Evolutionary conservation across 2,113 vertebrate genomes (phyloP).

Genomic region (Galbula dea): DNA sequence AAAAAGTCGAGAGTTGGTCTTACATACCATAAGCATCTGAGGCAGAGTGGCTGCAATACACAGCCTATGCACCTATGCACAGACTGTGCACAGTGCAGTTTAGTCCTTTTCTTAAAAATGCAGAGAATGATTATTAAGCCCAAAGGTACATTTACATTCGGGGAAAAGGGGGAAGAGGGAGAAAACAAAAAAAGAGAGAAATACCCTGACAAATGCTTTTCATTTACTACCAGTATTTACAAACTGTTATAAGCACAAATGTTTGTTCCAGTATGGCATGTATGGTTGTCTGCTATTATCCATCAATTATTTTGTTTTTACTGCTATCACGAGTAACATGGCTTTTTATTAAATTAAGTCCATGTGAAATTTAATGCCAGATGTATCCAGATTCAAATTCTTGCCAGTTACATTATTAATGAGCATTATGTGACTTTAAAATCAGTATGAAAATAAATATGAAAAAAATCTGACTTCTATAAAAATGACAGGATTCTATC

Average conservation of each 20-base stretch:
- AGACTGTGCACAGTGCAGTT: not conserved
- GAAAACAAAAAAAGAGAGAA: not conserved
- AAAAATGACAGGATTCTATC: not conserved
- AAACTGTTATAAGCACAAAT: slow-evolving; percentile 31
- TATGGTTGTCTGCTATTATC: slow-evolving; percentile 15
- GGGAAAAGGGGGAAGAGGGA: not conserved
- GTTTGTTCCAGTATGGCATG: slow-evolving; percentile 19
- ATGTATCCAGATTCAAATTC: not conserved
- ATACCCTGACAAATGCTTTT: slow-evolving; percentile 42
- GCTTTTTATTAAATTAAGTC: slow-evolving; percentile 50
- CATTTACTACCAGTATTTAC: slow-evolving; percentile 50
- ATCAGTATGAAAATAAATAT: not conserved
- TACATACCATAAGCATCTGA: not conserved
- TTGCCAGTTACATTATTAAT: not conserved
- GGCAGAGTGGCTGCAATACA: not conserved
- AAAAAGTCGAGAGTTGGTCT: not conserved
- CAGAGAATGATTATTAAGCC: not conserved
- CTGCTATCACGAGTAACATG: slow-evolving; percentile 11
- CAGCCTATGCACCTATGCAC: not conserved
- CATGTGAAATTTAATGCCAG: slow-evolving; percentile 32
- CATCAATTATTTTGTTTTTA: slow-evolving; percentile 20
- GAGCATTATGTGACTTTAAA: not conserved
- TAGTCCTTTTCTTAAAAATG: not conserved
- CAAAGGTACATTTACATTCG: not conserved
- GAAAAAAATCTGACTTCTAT: not conserved